phyloP scores from a whole-genome alignment of 2,797 vertebrate genomes.

The Pangasius macronema region DNA sequence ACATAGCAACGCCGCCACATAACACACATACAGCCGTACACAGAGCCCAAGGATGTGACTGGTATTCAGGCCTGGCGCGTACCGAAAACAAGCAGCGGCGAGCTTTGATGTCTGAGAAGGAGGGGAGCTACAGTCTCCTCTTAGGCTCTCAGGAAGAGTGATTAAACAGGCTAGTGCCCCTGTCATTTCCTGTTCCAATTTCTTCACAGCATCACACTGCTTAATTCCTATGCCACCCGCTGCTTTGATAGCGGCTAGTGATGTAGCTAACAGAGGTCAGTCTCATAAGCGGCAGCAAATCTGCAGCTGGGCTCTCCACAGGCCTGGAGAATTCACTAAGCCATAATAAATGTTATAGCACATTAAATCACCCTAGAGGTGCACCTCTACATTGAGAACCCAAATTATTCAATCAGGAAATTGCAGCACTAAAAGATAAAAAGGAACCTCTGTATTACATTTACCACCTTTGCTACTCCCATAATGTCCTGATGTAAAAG shows the following conservation, averaged over 20 bases:
- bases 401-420: conserved; percentile 53
- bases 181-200: conserved; percentile 56
- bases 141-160: conserved; percentile 38
- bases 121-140: not conserved
- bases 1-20: conserved; percentile 19
- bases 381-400: conserved; percentile 46
- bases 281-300: conserved; percentile 52
- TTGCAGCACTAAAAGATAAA: conserved; percentile 42
- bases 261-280: conserved; percentile 55
- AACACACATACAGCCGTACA: conserved; percentile 33
- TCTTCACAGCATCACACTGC: conserved; percentile 42
- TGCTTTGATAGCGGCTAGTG: conserved; percentile 39
- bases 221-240: conserved; percentile 51
- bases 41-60: conserved; percentile 19
- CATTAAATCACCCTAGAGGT: conserved; percentile 56
- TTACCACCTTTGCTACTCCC: conserved; percentile 21
- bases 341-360: conserved; percentile 58
- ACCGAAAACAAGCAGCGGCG: conserved; percentile 10
- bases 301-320: conserved; percentile 45
- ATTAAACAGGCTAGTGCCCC: conserved; percentile 50
- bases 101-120: conserved; percentile 15
- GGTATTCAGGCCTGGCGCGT: conserved; percentile 24
- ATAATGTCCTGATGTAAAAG: conserved; percentile 27
- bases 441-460: conserved; percentile 32
- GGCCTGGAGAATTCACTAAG: conserved; percentile 52